Conservation (phyloP, 2,888 invertebrate species). For the Steromphala cineraria region DNA sequence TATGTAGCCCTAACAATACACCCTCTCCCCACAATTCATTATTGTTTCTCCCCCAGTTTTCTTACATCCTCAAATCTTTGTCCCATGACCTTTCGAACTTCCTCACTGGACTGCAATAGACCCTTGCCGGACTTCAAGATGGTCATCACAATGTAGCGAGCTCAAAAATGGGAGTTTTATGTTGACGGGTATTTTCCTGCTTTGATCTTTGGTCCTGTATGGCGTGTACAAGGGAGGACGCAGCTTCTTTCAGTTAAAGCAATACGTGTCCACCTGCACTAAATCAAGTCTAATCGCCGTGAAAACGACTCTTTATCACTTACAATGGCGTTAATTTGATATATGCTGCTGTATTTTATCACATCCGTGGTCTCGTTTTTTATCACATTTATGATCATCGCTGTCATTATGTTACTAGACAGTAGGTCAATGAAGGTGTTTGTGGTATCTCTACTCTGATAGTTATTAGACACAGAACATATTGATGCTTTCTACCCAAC, state of each 20-base stretch:
- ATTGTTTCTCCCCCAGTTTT: conserved; percentile 11
- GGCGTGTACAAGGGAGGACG: background rate
- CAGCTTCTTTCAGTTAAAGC: conserved; percentile 4
- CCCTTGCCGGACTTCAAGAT: background rate
- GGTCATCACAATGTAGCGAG: background rate
- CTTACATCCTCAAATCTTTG: background rate
- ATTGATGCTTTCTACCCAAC: too few species aligned
- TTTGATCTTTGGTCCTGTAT: conserved; percentile 4
- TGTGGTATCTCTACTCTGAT: too few species aligned
- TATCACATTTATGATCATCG: too few species aligned
- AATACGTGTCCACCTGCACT: background rate
- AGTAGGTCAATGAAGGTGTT: too few species aligned
- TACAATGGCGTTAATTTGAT: too few species aligned
- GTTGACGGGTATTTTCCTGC: background rate
- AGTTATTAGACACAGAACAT: too few species aligned
- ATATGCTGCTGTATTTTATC: too few species aligned
- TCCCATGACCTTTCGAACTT: conserved; percentile 16
- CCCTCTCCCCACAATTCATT: background rate
- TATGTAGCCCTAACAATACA: background rate
- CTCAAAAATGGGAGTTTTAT: conserved; percentile 12
- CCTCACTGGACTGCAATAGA: background rate
- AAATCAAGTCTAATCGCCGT: conserved; percentile 6
- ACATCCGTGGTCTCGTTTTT: too few species aligned
- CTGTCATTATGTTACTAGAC: too few species aligned
- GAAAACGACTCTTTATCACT: background rate